Percentiles rank a stretch among this genome's conserved stretches.
These are phyloP conservation scores for Hyles lineata DNA, from an alignment of 2,888 invertebrate genomes.

Conservation along the genomic window DNA sequence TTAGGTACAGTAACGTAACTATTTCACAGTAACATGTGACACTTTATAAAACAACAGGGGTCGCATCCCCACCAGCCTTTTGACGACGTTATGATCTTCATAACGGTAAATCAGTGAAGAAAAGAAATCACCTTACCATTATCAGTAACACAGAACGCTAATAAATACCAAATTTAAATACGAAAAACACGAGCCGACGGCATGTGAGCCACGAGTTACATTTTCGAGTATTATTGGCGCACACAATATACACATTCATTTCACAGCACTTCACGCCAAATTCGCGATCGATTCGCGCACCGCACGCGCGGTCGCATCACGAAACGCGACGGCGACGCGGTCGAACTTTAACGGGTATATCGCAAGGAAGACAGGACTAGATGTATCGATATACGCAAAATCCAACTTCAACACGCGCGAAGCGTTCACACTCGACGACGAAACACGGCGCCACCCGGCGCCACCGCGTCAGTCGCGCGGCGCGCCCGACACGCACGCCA, in stretches of 20 bases:
- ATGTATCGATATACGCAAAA: conserved; percentile 54
- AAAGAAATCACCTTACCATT: conserved; percentile 15
- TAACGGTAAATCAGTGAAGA: conserved; percentile 23
- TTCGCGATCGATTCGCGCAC: conserved; percentile 37
- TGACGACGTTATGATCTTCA: conserved; percentile 24
- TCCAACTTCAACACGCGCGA: conserved; percentile 36
- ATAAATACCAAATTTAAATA: conserved; percentile 26
- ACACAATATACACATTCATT: conserved; percentile 34
- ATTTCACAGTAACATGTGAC: conserved; percentile 29
- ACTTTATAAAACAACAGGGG: conserved; percentile 22
- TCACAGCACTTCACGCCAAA: conserved; percentile 34
- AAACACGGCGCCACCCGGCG: conserved; percentile 45
- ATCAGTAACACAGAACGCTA: conserved; percentile 12
- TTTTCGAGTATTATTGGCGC: conserved; percentile 40
- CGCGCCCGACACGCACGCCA: conserved; percentile 55
- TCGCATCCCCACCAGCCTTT: conserved; percentile 25
- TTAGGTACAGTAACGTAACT: conserved; percentile 31
- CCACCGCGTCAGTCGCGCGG: conserved; percentile 33
- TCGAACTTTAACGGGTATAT: conserved; percentile 43
- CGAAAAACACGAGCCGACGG: conserved; percentile 35
- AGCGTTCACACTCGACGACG: conserved; percentile 42
- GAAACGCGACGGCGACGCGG: conserved; percentile 37
- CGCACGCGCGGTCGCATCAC: conserved; percentile 38
- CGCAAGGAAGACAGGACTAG: conserved; percentile 76
- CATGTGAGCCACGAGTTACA: conserved; percentile 37